phyloP scores from a whole-genome alignment of 30 jellyfish, hydroid and myxozoan genomes.

The Cassiopea xamachana region DNA sequence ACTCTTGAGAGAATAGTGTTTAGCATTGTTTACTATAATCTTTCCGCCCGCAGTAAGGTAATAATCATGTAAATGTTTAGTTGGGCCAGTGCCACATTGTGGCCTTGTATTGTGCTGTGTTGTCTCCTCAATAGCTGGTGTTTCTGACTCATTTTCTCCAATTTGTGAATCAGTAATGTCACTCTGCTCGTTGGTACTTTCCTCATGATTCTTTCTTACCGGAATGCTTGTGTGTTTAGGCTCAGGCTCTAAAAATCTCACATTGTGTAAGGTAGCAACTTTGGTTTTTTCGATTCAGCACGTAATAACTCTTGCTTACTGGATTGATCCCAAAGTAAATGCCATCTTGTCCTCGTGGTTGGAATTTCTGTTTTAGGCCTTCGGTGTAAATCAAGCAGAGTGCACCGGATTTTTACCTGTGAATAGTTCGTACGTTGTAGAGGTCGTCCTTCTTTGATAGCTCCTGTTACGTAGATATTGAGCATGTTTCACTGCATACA shows the following conservation, averaged over 20 bases:
- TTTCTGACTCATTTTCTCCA: constrained; percentile 1
- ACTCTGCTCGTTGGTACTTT: neutral
- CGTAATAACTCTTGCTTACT: constrained; percentile 24
- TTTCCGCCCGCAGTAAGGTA: constrained; percentile 6
- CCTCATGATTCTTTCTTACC: neutral
- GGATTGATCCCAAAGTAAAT: constrained; percentile 54
- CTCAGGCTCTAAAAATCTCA: constrained; percentile 16
- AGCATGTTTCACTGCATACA: constrained; percentile 57
- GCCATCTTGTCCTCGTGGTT: constrained; percentile 50
- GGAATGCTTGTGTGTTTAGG: neutral
- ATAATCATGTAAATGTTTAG: constrained; percentile 9
- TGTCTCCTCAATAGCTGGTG: neutral
- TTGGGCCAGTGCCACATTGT: constrained; percentile 36
- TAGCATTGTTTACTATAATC: constrained; percentile 28
- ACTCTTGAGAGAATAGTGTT: constrained; percentile 4
- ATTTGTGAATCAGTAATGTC: constrained; percentile 6
- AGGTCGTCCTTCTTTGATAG: constrained; percentile 27
- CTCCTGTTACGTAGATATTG: constrained; percentile 64
- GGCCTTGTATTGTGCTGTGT: constrained; percentile 16
- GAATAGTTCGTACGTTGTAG: constrained; percentile 53
- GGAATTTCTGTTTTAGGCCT: constrained; percentile 47
- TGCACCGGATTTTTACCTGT: constrained; percentile 40
- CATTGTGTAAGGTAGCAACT: constrained; percentile 27
- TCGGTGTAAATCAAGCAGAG: constrained; percentile 34
- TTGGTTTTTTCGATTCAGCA: constrained; percentile 7